Conservation (phyloP, 2,888 invertebrate genomes). For the Geotrupes spiniger region DNA sequence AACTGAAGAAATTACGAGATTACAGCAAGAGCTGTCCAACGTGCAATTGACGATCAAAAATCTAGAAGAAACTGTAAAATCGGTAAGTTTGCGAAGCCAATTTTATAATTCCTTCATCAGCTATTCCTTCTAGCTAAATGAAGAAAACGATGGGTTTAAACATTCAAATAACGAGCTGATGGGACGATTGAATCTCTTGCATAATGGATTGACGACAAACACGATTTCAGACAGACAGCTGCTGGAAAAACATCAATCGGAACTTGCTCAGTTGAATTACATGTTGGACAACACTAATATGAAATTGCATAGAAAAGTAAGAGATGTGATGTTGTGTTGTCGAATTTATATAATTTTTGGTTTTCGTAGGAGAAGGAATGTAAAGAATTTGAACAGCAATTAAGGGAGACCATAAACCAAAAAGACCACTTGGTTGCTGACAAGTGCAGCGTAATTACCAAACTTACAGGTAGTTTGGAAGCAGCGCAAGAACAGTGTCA, state of each 20-base stretch:
- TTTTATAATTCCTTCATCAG: neutral
- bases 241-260: constrained; percentile 29
- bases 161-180: constrained; percentile 28
- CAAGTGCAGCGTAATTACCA: constrained; percentile 28
- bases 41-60: constrained; percentile 11
- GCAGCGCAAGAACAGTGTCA: constrained; percentile 27
- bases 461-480: constrained; percentile 28
- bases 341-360: too few relatives aligned
- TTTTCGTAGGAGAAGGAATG: constrained; percentile 27
- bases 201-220: constrained; percentile 29
- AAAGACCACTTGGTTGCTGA: constrained; percentile 27
- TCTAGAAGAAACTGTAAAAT: constrained; percentile 15
- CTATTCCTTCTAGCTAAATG: constrained; percentile 19
- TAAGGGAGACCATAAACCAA: constrained; percentile 21
- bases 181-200: constrained; percentile 29
- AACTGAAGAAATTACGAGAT: constrained; percentile 25
- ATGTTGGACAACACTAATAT: constrained; percentile 23
- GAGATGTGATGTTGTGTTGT: neutral
- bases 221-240: constrained; percentile 30
- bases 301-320: constrained; percentile 26
- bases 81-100: constrained; percentile 8
- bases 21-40: constrained; percentile 22
- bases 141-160: constrained; percentile 26
- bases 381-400: constrained; percentile 22
- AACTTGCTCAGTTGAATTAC: constrained; percentile 28